Conservation (phyloP, 2,888 invertebrate genomes). For the Heliconius charithonia region DNA sequence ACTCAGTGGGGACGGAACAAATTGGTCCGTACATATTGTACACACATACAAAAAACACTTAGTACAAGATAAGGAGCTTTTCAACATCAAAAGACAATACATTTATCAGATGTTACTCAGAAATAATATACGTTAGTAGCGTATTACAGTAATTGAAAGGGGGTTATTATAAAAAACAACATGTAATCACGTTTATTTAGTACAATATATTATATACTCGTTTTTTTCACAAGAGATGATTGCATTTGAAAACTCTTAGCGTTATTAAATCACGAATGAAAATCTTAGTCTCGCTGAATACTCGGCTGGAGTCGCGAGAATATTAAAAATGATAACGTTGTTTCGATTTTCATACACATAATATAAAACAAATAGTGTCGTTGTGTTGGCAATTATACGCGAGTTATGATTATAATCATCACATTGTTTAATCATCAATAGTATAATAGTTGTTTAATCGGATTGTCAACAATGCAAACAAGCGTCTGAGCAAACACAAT, state of each 20-base stretch:
- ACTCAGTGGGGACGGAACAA: slow-evolving; percentile 29
- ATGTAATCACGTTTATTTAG: slow-evolving; percentile 9
- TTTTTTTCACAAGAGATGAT: neutral
- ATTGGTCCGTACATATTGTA: slow-evolving; percentile 28
- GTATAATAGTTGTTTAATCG: slow-evolving; percentile 71
- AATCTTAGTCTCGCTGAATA: slow-evolving; percentile 2
- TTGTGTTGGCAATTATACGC: slow-evolving; percentile 44
- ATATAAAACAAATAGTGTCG: slow-evolving; percentile 38
- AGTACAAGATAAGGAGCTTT: slow-evolving; percentile 46
- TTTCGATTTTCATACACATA: slow-evolving; percentile 30
- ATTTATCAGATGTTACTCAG: slow-evolving; percentile 37
- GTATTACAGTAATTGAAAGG: slow-evolving; percentile 36
- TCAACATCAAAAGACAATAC: slow-evolving; percentile 45
- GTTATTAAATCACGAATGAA: neutral
- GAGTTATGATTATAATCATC: slow-evolving; percentile 48
- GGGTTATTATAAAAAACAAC: slow-evolving; percentile 26
- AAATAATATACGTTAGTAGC: slow-evolving; percentile 29
- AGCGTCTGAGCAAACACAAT: slow-evolving; percentile 70
- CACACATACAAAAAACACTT: slow-evolving; percentile 40
- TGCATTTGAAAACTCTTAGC: slow-evolving; percentile 1
- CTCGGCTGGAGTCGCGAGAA: neutral
- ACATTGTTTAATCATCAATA: slow-evolving; percentile 65
- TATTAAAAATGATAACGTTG: neutral
- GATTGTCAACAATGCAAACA: slow-evolving; percentile 75
- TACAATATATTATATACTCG: neutral